Evolutionary conservation across 1,140 invertebrate genomes (phyloP).

Genomic region (Kradibia gibbosae): DNA sequence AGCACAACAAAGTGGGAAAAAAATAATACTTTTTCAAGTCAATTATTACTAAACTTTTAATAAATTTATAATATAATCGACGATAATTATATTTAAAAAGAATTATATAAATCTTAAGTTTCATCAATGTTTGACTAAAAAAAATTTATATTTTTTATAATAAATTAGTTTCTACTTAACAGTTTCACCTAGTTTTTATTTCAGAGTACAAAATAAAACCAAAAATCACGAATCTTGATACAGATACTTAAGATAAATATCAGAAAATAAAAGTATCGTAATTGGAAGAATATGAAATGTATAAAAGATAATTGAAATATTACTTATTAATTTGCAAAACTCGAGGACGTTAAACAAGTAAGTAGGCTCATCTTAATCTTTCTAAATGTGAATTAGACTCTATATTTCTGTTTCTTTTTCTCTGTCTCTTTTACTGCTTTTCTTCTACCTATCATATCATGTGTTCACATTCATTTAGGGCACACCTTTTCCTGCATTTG

Average conservation of each 20-base stretch:
- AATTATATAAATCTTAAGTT: too few species aligned
- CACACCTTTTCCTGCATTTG: slow-evolving; percentile 73
- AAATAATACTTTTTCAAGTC: too few species aligned
- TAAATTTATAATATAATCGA: too few species aligned
- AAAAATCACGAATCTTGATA: neutral
- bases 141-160: neutral
- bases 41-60: too few species aligned
- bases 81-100: too few species aligned
- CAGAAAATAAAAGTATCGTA: neutral
- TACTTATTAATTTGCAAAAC: neutral
- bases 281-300: too few species aligned
- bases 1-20: too few species aligned
- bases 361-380: slow-evolving; percentile 69
- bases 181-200: neutral
- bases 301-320: too few species aligned
- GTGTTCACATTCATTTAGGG: slow-evolving; percentile 40
- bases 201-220: neutral
- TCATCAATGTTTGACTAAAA: too few species aligned
- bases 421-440: slow-evolving; percentile 27
- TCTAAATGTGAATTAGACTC: slow-evolving; percentile 68
- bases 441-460: slow-evolving; percentile 1
- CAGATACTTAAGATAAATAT: neutral
- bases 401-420: neutral
- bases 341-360: slow-evolving; percentile 44
- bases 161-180: neutral